Percentiles rank a stretch among this genome's conserved stretches.
These are phyloP conservation scores for Chauna torquata DNA, from an alignment of 2,113 vertebrate species.

Conservation along the genomic window DNA sequence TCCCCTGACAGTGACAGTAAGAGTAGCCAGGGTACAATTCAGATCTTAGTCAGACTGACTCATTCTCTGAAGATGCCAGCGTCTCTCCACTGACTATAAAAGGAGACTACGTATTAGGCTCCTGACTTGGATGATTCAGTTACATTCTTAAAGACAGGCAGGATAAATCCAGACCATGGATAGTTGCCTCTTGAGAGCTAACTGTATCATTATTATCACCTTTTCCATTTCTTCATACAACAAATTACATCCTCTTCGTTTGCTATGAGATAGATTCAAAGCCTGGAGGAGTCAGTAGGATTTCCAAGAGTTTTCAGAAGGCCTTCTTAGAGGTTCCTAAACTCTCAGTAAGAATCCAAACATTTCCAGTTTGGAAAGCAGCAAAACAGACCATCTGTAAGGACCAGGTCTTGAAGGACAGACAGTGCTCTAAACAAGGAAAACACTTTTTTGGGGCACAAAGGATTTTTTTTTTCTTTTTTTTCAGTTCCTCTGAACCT, in stretches of 20 bases:
- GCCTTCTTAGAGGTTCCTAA: neutral
- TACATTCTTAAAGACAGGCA: neutral
- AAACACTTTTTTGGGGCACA: neutral
- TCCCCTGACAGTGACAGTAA: neutral
- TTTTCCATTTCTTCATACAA: neutral
- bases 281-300: neutral
- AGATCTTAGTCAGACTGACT: neutral
- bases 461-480: neutral
- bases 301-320: neutral
- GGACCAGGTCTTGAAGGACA: neutral
- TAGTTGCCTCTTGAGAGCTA: neutral
- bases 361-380: neutral
- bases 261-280: neutral
- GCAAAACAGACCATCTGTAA: neutral
- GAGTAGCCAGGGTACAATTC: neutral
- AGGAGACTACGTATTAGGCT: neutral
- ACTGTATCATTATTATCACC: neutral
- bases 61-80: neutral
- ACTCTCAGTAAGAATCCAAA: neutral
- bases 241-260: neutral
- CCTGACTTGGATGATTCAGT: neutral
- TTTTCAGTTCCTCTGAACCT: slow-evolving; percentile 19
- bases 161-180: neutral
- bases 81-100: neutral
- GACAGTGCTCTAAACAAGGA: slow-evolving; percentile 8